These are phyloP conservation scores for Tachystola acroxantha DNA, from an alignment of 2,888 invertebrate species.

Conservation along the genomic window DNA sequence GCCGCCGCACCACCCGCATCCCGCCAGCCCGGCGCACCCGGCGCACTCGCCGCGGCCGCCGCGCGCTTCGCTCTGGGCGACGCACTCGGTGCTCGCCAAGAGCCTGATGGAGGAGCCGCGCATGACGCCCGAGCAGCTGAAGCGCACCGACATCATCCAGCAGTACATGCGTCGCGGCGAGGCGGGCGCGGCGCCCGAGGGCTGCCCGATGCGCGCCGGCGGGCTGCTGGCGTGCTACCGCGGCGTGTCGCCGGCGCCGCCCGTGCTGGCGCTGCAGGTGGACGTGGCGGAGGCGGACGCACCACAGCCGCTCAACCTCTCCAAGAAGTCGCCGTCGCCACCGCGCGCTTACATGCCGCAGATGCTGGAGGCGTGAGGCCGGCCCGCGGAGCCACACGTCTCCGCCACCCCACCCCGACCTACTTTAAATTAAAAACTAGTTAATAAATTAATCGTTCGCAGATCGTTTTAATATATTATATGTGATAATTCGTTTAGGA, in stretches of 20 bases:
- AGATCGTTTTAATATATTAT: slow-evolving; percentile 83
- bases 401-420: slow-evolving; percentile 75
- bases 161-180: slow-evolving; percentile 93
- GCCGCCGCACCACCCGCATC: slow-evolving; percentile 71
- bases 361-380: slow-evolving; percentile 81
- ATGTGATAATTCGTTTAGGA: slow-evolving; percentile 81
- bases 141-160: slow-evolving; percentile 94
- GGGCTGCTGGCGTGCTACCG: slow-evolving; percentile 53
- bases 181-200: slow-evolving; percentile 65
- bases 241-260: slow-evolving; percentile 65
- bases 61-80: slow-evolving; percentile 84
- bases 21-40: slow-evolving; percentile 53
- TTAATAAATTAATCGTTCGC: slow-evolving; percentile 66
- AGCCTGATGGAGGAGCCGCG: slow-evolving; percentile 95
- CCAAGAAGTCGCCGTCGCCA: slow-evolving; percentile 87
- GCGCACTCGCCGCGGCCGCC: slow-evolving; percentile 77
- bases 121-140: slow-evolving; percentile 95
- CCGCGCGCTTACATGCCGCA: slow-evolving; percentile 80
- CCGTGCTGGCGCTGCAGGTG: slow-evolving; percentile 79
- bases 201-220: slow-evolving; percentile 58
- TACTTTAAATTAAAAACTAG: slow-evolving; percentile 74
- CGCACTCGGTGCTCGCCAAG: slow-evolving; percentile 93
- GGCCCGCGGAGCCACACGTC: slow-evolving; percentile 70
- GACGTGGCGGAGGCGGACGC: slow-evolving; percentile 91
- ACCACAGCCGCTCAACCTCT: slow-evolving; percentile 91